Evolutionary conservation across 2,113 vertebrate genomes (phyloP), one percentile per base, ranked within the genome.

Genomic region (Colaptes auratus): DNA sequence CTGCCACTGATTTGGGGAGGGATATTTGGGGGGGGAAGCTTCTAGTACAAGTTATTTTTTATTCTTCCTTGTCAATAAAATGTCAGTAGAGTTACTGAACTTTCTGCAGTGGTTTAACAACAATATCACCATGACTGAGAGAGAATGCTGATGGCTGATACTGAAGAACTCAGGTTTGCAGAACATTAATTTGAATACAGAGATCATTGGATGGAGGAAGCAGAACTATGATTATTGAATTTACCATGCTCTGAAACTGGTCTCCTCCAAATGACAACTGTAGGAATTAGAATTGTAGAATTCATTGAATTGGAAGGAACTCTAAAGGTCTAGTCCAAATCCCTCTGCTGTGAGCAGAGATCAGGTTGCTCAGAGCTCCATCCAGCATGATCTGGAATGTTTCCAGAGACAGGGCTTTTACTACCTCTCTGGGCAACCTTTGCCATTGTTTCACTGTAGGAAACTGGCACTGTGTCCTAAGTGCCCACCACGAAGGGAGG

Each of bases 401-500:
- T 56, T 56, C 28, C 55, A 56, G 28, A 30, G 28, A 31, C 28
- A 28, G 9, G 55, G 15, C 28, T 30, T 56, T 30, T 15, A 16
- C 55, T 15, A 56, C 55, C 55, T 56, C 50, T 52, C 50, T 52
- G 50, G 50, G 50, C 50, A 52, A 52, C 50, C 23, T 52, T 21
- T 23, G 50, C 21, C 50, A 23, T 21, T 52, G 50, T 52, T 52
- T 52, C 20, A 52, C 56, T n/a, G 28, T 28, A 83, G 73, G 56
- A 86, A 24, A 20, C 65, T 65, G 59, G 18, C 44, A 27, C 70
- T 36, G 19, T 28, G 11, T 58, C 18, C n/a, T n/a, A 5, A 15
- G 31, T 2, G 1, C 65, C 42, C 52, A 16, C 23, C 24, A 4
- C 0, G 0, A 75, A 36, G 18, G 21, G 16, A 67, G 55, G 44